Conservation (phyloP, 2,797 vertebrate species). For the Discoglossus pictus region DNA sequence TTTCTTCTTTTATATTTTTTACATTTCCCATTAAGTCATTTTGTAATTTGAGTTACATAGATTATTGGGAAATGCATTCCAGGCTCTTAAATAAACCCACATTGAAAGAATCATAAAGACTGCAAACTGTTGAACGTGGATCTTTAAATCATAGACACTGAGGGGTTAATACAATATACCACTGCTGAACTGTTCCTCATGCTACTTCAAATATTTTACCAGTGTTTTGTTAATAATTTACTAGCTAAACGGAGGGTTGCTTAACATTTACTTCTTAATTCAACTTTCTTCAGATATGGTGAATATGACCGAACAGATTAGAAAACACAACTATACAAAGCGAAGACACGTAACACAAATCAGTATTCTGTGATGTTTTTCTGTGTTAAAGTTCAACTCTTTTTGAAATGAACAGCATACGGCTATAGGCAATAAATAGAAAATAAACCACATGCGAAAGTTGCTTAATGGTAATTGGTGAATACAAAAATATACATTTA, state of each 20-base stretch:
- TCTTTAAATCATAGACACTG: not conserved
- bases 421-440: too few species aligned
- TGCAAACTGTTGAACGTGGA: too few species aligned
- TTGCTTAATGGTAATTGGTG: too few species aligned
- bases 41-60: too few species aligned
- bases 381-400: conserved; percentile 32
- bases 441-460: too few species aligned
- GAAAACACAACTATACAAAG: conserved; percentile 5
- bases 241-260: conserved; percentile 38
- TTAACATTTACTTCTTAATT: conserved; percentile 35
- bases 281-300: conserved; percentile 35
- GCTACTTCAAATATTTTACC: conserved; percentile 35
- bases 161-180: conserved; percentile 20
- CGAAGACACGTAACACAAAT: conserved; percentile 2
- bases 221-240: conserved; percentile 43
- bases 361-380: conserved; percentile 2
- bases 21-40: too few species aligned
- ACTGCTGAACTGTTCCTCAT: conserved; percentile 18
- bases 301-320: conserved; percentile 34
- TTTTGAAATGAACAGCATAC: not conserved
- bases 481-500: too few species aligned
- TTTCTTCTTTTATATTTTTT: too few species aligned
- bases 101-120: too few species aligned
- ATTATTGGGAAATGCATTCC: too few species aligned
- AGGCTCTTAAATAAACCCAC: too few species aligned